A percentile compares a stretch with the other conserved stretches of the same genome.
These are phyloP conservation scores for Acleris laterana DNA, from an alignment of 2,888 invertebrate species.

Conservation along the genomic window DNA sequence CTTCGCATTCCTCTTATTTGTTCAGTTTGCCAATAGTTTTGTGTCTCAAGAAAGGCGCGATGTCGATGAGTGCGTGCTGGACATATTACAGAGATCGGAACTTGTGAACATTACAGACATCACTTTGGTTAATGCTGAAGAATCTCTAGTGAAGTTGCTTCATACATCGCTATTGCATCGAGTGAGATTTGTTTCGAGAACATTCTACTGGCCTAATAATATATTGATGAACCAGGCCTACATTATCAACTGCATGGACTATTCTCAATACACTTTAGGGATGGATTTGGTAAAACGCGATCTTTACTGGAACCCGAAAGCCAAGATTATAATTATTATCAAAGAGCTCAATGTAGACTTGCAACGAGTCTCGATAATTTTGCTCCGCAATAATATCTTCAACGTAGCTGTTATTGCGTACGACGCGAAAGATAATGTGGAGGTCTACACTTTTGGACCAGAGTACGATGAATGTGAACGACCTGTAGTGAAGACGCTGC, in stretches of 20 bases:
- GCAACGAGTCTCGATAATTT: slow-evolving; percentile 40
- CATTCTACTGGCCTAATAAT: slow-evolving; percentile 42
- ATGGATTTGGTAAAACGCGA: slow-evolving; percentile 43
- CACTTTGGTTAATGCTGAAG: slow-evolving; percentile 46
- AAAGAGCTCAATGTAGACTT: slow-evolving; percentile 40
- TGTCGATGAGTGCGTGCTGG: slow-evolving; percentile 17
- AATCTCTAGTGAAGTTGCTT: slow-evolving; percentile 41
- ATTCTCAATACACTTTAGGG: slow-evolving; percentile 43
- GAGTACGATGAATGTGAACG: slow-evolving; percentile 31
- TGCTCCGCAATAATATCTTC: slow-evolving; percentile 47
- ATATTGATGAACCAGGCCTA: slow-evolving; percentile 44
- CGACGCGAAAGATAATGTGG: slow-evolving; percentile 32
- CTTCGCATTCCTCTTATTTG: slow-evolving; percentile 7
- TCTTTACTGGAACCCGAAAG: slow-evolving; percentile 50
- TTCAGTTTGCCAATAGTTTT: slow-evolving; percentile 8
- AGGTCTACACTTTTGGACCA: slow-evolving; percentile 39
- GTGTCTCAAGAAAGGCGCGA: not conserved
- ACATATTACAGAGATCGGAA: slow-evolving; percentile 15
- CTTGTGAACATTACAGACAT: slow-evolving; percentile 40
- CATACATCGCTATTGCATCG: slow-evolving; percentile 39
- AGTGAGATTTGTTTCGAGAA: slow-evolving; percentile 46
- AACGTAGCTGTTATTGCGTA: slow-evolving; percentile 40
- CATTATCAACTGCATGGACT: slow-evolving; percentile 45
- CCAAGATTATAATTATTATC: slow-evolving; percentile 51
- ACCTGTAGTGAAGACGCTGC: slow-evolving; percentile 15